Base-by-base conservation (phyloP, 2,797 vertebrate species). In the Oryzias sinensis region DNA sequence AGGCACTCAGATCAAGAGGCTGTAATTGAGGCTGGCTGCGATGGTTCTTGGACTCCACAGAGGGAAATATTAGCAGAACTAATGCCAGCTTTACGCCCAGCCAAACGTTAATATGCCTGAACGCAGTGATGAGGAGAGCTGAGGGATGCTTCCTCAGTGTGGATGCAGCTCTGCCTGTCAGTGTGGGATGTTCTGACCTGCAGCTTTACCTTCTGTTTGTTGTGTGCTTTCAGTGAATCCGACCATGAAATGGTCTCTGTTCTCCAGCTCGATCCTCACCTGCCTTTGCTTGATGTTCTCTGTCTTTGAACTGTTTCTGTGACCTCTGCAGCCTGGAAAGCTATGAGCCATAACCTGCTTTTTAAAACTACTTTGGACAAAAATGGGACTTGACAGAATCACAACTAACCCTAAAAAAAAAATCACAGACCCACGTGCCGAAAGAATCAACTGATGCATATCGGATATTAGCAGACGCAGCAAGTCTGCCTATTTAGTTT, bases 11-110 rank as follows among this genome's bases (percentile, higher is more conserved):
- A 74, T 80, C 84, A 82, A 79, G 68, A 67, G 78, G 54, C 65
- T 62, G 74, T 80, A 83, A 86, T 86, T 84, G 82, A 84, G 83
- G 70, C 72, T 69, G 80, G 74, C 86, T 79, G 75, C 52, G 53
- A 1, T 54, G 72, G 37, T 68, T 72, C 65, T 63, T 62, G 14
- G 58, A 53, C 75, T 82, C 82, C 53, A 16, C 2, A 2, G 73
- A 77, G 79, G 76, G 62, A 70, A 83, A 85, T 77, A 77, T 77
- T 20, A 75, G 72, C 77, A 81, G 66, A 75, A 80, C 79, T 69
- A 80, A 87, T 64, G 56, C 0, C 14, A n/a, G 72, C 59, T 77
- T 75, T 67, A 65, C 67, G 65, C 79, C 47, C 57, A 71, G 65
- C 29, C 44, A 25, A 29, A 16, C 62, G 74, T 74, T 75, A 72